A percentile compares a stretch with the other conserved stretches of the same genome.
These are phyloP conservation scores for Chaetodon trifascialis DNA, from an alignment of 2,113 vertebrate species.

Conservation along the genomic window DNA sequence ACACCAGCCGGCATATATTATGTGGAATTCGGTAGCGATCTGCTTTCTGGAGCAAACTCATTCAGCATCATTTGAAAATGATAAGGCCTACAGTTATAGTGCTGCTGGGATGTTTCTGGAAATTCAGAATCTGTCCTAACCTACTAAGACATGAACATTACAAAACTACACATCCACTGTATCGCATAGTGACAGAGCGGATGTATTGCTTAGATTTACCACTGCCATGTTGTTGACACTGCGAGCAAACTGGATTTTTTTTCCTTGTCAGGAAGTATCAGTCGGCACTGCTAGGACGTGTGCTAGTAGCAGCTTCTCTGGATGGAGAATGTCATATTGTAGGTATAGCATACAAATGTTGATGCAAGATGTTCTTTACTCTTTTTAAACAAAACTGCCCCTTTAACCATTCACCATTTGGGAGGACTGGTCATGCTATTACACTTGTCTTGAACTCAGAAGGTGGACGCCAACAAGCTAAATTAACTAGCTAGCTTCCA, in stretches of 20 bases:
- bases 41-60: slow-evolving; percentile 8
- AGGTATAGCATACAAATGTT: background rate
- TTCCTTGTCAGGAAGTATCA: background rate
- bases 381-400: background rate
- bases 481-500: background rate
- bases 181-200: background rate
- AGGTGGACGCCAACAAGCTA: background rate
- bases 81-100: background rate
- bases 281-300: background rate
- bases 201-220: background rate
- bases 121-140: background rate
- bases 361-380: background rate
- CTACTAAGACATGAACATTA: background rate
- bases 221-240: background rate
- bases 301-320: background rate
- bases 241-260: background rate
- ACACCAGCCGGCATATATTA: slow-evolving; percentile 9
- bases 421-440: background rate
- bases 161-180: background rate
- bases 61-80: background rate
- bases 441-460: background rate
- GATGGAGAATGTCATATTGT: background rate
- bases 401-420: background rate
- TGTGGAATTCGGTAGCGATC: background rate
- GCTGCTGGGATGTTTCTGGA: background rate